A percentile compares a stretch with the other conserved stretches of the same genome.
Conservation (phyloP, 2,888 invertebrate species). For the Punctoribates punctum region DNA sequence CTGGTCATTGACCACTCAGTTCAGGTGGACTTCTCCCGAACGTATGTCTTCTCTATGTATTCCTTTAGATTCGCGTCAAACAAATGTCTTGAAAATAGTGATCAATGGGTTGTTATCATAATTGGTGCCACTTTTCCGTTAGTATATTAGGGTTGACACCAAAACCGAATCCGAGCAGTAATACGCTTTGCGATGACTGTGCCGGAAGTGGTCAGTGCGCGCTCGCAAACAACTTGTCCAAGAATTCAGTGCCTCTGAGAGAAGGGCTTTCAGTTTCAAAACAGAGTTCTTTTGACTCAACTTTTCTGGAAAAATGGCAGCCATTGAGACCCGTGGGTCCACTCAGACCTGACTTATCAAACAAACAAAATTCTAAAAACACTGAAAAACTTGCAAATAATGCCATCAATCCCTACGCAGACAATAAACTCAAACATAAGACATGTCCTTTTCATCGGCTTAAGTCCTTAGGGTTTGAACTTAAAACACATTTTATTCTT, state of each 20-base stretch:
- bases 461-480: conserved; percentile 54
- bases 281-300: not conserved
- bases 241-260: conserved; percentile 17
- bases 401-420: conserved; percentile 38
- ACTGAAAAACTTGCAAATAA: not conserved
- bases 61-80: not conserved
- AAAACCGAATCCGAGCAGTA: conserved; percentile 14
- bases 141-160: conserved; percentile 1
- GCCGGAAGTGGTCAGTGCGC: conserved; percentile 39
- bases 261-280: not conserved
- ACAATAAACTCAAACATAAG: conserved; percentile 50
- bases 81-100: not conserved
- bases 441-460: conserved; percentile 56
- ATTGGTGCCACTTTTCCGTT: conserved; percentile 31
- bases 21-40: conserved; percentile 83
- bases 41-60: conserved; percentile 51
- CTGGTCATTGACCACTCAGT: conserved; percentile 97
- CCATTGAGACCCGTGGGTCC: conserved; percentile 20
- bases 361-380: conserved; percentile 21
- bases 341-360: not conserved
- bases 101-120: not conserved
- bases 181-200: conserved; percentile 43
- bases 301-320: conserved; percentile 21
- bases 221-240: conserved; percentile 14
- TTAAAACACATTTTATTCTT: conserved; percentile 44